Evolutionary conservation across 2,113 vertebrate genomes (phyloP).

Genomic region (Cairina moschata): DNA sequence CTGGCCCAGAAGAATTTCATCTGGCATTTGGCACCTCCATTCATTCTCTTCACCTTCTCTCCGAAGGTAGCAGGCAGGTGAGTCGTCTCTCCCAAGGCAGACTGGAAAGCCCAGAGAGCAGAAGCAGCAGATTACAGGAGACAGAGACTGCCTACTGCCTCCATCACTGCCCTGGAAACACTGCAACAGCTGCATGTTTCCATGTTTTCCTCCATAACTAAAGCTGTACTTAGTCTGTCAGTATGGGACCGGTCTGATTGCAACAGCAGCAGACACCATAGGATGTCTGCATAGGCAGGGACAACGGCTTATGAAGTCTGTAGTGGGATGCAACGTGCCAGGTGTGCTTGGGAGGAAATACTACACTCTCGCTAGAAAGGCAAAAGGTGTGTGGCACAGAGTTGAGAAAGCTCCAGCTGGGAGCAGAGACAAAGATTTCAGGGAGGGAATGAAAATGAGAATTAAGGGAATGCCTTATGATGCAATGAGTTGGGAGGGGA

Average conservation of each 20-base stretch:
- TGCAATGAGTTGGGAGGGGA: neutral
- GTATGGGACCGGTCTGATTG: accelerated
- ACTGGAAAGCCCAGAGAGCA: neutral
- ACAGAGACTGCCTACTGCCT: neutral
- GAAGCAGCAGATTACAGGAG: neutral
- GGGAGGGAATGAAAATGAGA: neutral
- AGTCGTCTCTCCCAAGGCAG: neutral
- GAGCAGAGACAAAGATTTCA: neutral
- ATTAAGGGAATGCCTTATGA: neutral
- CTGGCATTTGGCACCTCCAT: neutral
- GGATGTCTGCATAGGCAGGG: neutral
- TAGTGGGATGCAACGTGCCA: accelerated
- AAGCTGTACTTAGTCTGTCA: neutral
- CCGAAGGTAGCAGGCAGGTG: neutral
- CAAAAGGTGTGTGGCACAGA: neutral
- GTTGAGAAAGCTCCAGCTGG: neutral
- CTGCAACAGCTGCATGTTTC: accelerated
- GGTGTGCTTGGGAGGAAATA: neutral
- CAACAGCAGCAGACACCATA: neutral
- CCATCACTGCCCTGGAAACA: neutral
- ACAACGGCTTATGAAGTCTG: accelerated
- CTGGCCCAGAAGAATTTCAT: neutral
- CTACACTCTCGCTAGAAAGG: neutral
- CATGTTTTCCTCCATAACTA: too few relatives aligned
- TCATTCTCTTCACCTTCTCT: neutral